Evolutionary conservation across 2,888 invertebrate species (phyloP), one percentile per base, ranked within the genome.

Genomic region (Pseudeuparius sepicola): DNA sequence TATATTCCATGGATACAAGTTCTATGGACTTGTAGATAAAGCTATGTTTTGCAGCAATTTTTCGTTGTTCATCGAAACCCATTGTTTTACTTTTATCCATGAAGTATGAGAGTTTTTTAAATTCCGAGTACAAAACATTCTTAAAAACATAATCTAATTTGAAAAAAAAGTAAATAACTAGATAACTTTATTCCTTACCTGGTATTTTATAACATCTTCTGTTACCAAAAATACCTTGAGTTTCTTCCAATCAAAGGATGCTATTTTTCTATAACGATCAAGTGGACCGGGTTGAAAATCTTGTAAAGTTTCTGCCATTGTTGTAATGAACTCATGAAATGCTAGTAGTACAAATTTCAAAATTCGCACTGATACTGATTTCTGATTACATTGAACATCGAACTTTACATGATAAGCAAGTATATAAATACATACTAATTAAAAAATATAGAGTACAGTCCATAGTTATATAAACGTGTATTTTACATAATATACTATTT

Each of bases 191-290:
- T 7, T 15, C 6, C 32, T 45, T 53, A 73, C 74, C 61, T 71
- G 65, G 39, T 65, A 60, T 36, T 63, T 54, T 25, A 73, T 55
- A 24, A 65, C 56, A 10, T 70, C 68, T 49, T 70, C 69, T 26
- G 64, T 64, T 46, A 72, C 70, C 14, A 73, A 44, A 34, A 68
- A 54, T 4, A 71, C 39, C 53, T 63, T 68, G 52, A 74, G 26
- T 37, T 73, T 73, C 28, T 77, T 75, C 72, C 80, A 78, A 47
- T 79, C 74, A 50, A 82, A 82, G 0, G 73, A 64, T 1, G 78
- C 73, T 44, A 66, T 68, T 44, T 70, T 68, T 32, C 82, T 66
- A 50, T 78, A 81, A 4, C 48, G 53, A 48, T 77, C 73, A 39
- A 82, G 56, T 10, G 75, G 76, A 4, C 82, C 81, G 15, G 60